A percentile compares a stretch with the other conserved stretches of the same genome.
phyloP scores from a whole-genome alignment of 2,797 vertebrate genomes.

The Alcedo atthis region DNA sequence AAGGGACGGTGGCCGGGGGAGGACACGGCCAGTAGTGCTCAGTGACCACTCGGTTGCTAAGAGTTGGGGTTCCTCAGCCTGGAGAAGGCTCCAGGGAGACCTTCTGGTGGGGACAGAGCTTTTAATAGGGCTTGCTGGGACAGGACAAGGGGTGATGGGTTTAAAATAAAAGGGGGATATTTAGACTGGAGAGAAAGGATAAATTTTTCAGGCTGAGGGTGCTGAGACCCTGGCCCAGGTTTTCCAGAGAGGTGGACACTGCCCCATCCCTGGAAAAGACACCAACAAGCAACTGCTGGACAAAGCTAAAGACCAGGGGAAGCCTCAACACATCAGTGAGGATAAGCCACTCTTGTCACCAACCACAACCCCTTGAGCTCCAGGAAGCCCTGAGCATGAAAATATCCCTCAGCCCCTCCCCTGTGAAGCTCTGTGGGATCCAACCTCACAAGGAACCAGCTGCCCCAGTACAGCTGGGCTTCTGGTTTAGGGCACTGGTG shows the following conservation, averaged over 20 bases:
- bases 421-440: rapidly evolving
- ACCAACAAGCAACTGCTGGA: not conserved
- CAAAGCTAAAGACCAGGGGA: too few relatives aligned
- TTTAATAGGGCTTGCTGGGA: not conserved
- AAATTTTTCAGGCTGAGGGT: not conserved
- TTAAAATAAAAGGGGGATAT: not conserved
- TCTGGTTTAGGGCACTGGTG: not conserved
- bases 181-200: not conserved
- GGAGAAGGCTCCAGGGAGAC: not conserved
- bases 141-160: not conserved
- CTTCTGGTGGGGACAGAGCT: not conserved
- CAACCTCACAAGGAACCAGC: rapidly evolving
- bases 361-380: rapidly evolving
- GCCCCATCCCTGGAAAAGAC: not conserved
- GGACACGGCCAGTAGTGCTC: rapidly evolving
- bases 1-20: not conserved
- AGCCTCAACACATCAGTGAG: not conserved
- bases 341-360: not conserved
- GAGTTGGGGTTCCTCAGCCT: not conserved
- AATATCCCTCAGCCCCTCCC: not conserved
- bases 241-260: not conserved
- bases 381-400: not conserved
- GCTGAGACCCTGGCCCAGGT: not conserved
- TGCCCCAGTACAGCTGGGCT: rapidly evolving
- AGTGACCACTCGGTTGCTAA: rapidly evolving